A percentile compares a stretch with the other conserved stretches of the same genome.
These are phyloP conservation scores for Zygothrica quintamaculata DNA, from an alignment of 2,888 invertebrate species.

Conservation along the genomic window DNA sequence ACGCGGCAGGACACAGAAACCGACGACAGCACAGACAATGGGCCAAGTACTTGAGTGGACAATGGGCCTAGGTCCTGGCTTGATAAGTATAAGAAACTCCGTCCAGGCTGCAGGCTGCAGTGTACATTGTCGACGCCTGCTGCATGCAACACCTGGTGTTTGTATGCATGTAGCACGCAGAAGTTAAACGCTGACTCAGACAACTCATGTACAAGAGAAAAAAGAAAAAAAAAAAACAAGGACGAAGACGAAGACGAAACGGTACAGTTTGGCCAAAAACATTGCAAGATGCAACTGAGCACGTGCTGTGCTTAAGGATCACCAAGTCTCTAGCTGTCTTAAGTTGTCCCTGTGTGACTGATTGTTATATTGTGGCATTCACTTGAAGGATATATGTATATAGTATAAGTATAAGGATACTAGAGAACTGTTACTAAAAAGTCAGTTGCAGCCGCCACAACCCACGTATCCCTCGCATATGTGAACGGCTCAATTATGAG, in stretches of 20 bases:
- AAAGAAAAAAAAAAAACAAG: no score
- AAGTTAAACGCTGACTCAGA: slow-evolving; percentile 11
- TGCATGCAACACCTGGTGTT: slow-evolving; percentile 73
- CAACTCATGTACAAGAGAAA: no score
- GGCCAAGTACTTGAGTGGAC: slow-evolving; percentile 66
- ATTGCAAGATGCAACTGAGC: slow-evolving; percentile 51
- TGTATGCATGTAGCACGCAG: slow-evolving; percentile 46
- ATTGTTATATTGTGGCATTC: slow-evolving; percentile 17
- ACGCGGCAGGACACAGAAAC: slow-evolving; percentile 60
- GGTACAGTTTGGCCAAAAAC: slow-evolving; percentile 62
- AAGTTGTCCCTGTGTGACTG: slow-evolving; percentile 20
- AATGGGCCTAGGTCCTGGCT: slow-evolving; percentile 47
- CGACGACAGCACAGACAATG: slow-evolving; percentile 65
- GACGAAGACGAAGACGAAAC: slow-evolving; percentile 35
- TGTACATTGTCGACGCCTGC: slow-evolving; percentile 45
- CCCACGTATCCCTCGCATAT: slow-evolving; percentile 38
- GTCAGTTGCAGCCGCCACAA: slow-evolving; percentile 43
- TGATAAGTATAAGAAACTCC: slow-evolving; percentile 57
- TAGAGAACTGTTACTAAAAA: slow-evolving; percentile 12
- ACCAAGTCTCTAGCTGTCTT: slow-evolving; percentile 27
- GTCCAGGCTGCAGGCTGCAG: slow-evolving; percentile 57
- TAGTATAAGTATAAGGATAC: background rate
- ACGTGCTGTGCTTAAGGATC: slow-evolving; percentile 51
- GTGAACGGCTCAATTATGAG: slow-evolving; percentile 65
- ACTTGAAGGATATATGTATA: slow-evolving; percentile 29